Evolutionary conservation across 2,888 invertebrate species (phyloP).

Genomic region (Drosophila ezoana): DNA sequence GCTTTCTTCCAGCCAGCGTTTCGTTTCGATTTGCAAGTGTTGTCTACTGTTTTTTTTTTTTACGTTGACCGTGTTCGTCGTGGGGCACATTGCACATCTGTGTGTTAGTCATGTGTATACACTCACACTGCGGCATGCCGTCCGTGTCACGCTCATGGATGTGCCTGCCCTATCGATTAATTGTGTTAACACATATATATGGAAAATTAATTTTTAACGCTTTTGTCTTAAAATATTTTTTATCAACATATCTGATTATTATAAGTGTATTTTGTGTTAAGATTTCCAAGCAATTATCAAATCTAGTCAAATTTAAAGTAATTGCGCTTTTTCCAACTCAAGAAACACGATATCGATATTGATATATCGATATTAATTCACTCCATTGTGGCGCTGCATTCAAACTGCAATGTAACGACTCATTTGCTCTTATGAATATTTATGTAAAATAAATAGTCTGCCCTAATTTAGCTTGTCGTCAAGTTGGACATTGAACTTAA

Average conservation of each 20-base stretch:
- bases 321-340: too few relatives aligned
- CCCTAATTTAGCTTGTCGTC: conserved; percentile 19
- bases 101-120: conserved; percentile 39
- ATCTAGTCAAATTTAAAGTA: too few relatives aligned
- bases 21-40: conserved; percentile 41
- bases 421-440: neutral
- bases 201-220: too few relatives aligned
- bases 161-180: conserved; percentile 10
- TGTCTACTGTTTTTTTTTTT: conserved; percentile 27
- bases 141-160: conserved; percentile 10
- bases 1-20: conserved; percentile 36
- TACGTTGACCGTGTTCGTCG: conserved; percentile 32
- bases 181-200: too few relatives aligned
- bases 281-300: too few relatives aligned
- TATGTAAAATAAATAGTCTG: neutral
- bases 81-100: conserved; percentile 24
- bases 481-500: conserved; percentile 48
- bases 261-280: too few relatives aligned
- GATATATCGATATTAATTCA: neutral
- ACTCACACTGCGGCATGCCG: conserved; percentile 3
- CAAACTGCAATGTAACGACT: neutral
- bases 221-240: too few relatives aligned
- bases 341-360: conserved; percentile 4
- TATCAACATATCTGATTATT: too few relatives aligned
- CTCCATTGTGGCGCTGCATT: conserved; percentile 3